Conservation (phyloP, 2,113 vertebrate species). For the Pygoscelis adeliae region DNA sequence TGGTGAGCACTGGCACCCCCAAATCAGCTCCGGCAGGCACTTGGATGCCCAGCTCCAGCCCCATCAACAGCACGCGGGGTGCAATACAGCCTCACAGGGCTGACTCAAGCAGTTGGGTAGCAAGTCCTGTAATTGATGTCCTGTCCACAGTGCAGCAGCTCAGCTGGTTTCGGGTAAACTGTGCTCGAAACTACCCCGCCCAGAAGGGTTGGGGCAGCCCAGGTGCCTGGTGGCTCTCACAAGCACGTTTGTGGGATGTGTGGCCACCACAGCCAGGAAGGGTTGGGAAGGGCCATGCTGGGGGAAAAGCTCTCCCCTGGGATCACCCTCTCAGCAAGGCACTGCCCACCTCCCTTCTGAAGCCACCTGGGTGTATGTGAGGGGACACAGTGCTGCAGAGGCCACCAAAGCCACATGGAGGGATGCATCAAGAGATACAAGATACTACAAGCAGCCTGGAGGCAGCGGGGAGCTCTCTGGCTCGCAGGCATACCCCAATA, state of each 20-base stretch:
- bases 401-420: background rate
- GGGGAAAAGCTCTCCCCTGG: background rate
- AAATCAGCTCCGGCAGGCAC: background rate
- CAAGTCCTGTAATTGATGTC: slow-evolving; percentile 47
- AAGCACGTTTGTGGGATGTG: background rate
- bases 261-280: fast-evolving
- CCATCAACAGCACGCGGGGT: fast-evolving
- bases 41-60: fast-evolving
- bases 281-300: background rate
- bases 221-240: background rate
- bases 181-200: slow-evolving; percentile 64
- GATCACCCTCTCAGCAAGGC: background rate
- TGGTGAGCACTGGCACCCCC: fast-evolving
- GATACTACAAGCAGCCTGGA: fast-evolving
- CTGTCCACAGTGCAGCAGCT: background rate
- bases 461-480: background rate
- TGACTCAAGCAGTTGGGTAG: slow-evolving; percentile 16
- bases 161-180: slow-evolving; percentile 51
- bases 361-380: background rate
- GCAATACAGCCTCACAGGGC: background rate
- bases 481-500: fast-evolving
- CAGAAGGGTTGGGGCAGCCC: slow-evolving; percentile 23
- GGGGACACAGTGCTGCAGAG: fast-evolving
- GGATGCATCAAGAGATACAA: background rate
- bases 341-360: background rate